Evolutionary conservation across 2,888 invertebrate species (phyloP), one percentile per base, ranked within the genome.

Genomic region (Hirtodrosophila trivittata): DNA sequence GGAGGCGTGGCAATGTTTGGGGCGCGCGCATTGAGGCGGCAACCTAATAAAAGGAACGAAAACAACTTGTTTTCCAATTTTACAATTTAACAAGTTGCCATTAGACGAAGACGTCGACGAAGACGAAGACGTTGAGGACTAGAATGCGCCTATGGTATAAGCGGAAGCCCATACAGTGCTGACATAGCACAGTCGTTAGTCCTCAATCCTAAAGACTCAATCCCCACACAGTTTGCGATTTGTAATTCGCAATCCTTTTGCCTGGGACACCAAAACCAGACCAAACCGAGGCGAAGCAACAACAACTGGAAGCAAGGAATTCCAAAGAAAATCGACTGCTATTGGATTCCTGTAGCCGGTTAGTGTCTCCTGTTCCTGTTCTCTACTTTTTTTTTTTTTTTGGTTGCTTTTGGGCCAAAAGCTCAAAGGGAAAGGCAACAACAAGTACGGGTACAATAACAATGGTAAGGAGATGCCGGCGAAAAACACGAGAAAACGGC

Each of bases 51-150:
- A 87, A 86, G 75, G 78, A 86, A 85, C 86, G 82, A 84, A 86
- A 87, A 89, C 87, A 89, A 89, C 87, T 89, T 89, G 86, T 89
- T 87, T 88, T 85, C 87, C 77, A 88, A 88, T 90, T 89, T 89
- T 85, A 86, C 89, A 89, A 89, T 89, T 89, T 89, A 89, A 86
- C 86, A 88, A 87, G 86, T 85, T 77, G 70, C 75, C 85, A 86
- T 83, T 83, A 86, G 82, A 82, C 66, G 52, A 45, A 32, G 10
- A 16, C n/a, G 25, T 8, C 12, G 37, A n/a, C 10, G 55, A 7
- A 12, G 54, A 41, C 49, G 32, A 52, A 54, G 41, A 14, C 32
- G 35, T n/a, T n/a, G n/a, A n/a, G 13, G 42, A 14, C 46, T 18
- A 41, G 50, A n/a, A n/a, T 28, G 59, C 30, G 66, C 52, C 46